Base-by-base conservation (phyloP, 2,113 vertebrate species). In the Chrysochloris asiatica region DNA sequence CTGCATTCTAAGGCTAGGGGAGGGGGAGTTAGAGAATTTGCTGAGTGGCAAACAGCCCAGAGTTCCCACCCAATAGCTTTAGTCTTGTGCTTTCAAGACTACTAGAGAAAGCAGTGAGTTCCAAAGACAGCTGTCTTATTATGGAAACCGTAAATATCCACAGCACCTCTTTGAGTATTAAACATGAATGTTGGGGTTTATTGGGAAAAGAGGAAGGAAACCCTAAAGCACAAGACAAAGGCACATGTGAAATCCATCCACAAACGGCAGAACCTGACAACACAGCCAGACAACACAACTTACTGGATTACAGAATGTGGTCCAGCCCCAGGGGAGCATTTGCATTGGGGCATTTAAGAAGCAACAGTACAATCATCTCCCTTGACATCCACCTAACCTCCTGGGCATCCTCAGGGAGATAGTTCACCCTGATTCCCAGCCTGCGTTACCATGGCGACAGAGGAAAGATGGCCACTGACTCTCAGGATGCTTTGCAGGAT, bases 301-400 rank as follows among this genome's bases (percentile, higher is more conserved):
- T n/a, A n/a, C n/a, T n/a, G n/a, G n/a, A n/a, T n/a, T n/a, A n/a
- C n/a, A n/a, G n/a, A n/a, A n/a, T n/a, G 2, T 0, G 48, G 28
- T 10, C 13, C 19, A 0, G 11, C 4, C 30, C 41, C 0, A 0
- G 16, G 22, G 50, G 22, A 26, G 2, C n/a, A 8, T 0, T 10
- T 9, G 33, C 3, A 17, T 33, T 26, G n/a, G 50, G 50, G 36
- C 45, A 8, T 78, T 38, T 43, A 28, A 69, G 63, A n/a, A 33
- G 59, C 81, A 4, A 14, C 8, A 3, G 6, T 4, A n/a, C 11
- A 17, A 36, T 33, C 33, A 17, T 48, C n/a, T 52, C 33, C 17
- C 8, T 9, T 4, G 22, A 28, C 21, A 0, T 11, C 24, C 17
- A 6, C 19, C 48, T 43, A 3, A 45, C 79, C 79, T 85, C 48